A percentile compares a stretch with the other conserved stretches of the same genome.
Conservation (phyloP, 2,113 vertebrate genomes). For the Callionymus lyra region DNA sequence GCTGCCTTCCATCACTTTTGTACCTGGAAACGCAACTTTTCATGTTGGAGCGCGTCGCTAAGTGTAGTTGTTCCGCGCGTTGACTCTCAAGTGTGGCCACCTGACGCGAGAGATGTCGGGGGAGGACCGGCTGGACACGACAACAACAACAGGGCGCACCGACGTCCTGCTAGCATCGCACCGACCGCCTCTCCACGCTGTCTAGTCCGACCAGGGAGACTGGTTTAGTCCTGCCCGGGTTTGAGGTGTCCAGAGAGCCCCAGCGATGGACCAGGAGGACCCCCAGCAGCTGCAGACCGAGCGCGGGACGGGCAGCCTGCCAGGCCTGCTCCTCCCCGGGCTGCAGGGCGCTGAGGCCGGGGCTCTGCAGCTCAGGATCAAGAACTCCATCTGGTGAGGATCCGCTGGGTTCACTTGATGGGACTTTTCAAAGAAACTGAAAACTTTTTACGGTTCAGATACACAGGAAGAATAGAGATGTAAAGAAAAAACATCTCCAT, state of each 20-base stretch:
- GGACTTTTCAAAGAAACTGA: too few species aligned
- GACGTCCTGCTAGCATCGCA: conserved; percentile 52
- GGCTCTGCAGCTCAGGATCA: conserved; percentile 86
- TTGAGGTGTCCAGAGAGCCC: conserved; percentile 35
- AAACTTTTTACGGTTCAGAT: too few species aligned
- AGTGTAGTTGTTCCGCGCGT: conserved; percentile 1
- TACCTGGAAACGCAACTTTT: too few species aligned
- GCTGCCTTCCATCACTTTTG: too few species aligned
- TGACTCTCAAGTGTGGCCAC: conserved; percentile 11
- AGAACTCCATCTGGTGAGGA: conserved; percentile 89
- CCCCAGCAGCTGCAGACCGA: conserved; percentile 61
- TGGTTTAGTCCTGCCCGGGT: conserved; percentile 16
- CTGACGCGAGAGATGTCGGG: conserved; percentile 38
- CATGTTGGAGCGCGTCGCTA: conserved; percentile 1
- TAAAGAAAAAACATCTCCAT: too few species aligned
- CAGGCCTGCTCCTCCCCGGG: conserved; percentile 78
- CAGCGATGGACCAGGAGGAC: conserved; percentile 78
- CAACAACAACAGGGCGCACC: conserved; percentile 49
- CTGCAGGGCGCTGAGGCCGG: conserved; percentile 80
- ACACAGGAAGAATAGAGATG: too few species aligned
- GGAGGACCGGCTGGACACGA: conserved; percentile 36
- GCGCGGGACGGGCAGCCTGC: conserved; percentile 60
- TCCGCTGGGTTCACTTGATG: background rate
- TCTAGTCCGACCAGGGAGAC: conserved; percentile 58
- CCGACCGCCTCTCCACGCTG: conserved; percentile 69